A percentile compares a stretch with the other conserved stretches of the same genome.
phyloP scores from a whole-genome alignment of 2,797 vertebrate genomes.

The Myotis vivesi region DNA sequence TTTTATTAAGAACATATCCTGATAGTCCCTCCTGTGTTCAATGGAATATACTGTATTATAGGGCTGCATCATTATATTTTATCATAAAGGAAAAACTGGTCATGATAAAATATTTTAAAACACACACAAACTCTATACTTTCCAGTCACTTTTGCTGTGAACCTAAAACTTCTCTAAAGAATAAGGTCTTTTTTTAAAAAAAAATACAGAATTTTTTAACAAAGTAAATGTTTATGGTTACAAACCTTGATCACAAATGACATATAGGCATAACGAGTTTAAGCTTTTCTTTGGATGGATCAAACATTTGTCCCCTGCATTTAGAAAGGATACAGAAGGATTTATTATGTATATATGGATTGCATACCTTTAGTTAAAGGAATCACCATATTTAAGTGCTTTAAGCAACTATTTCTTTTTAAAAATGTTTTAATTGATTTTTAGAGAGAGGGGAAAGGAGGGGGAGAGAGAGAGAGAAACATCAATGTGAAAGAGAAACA shows the following conservation, averaged over 20 bases:
- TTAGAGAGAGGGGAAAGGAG: too few relatives aligned
- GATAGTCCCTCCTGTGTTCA: background rate
- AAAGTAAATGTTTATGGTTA: conserved; percentile 2
- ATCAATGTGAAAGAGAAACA: too few relatives aligned
- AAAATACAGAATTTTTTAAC: background rate
- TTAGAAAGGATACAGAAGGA: background rate
- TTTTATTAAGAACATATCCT: background rate
- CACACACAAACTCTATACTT: background rate
- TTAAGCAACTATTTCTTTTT: background rate
- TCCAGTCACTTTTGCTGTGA: background rate
- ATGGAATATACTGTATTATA: background rate
- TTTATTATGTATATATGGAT: background rate
- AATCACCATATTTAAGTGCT: background rate
- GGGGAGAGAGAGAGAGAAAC: too few relatives aligned
- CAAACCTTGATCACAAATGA: background rate
- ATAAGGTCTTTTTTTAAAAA: background rate
- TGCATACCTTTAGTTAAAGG: background rate
- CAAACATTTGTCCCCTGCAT: background rate
- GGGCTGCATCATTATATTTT: background rate
- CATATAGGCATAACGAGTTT: background rate
- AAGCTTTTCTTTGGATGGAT: background rate
- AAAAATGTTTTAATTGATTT: too few relatives aligned
- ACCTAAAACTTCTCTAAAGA: background rate
- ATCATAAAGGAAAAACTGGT: background rate
- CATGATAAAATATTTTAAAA: background rate